A percentile compares a stretch with the other conserved stretches of the same genome.
phyloP scores from a whole-genome alignment of 2,113 vertebrate species.

The Desmodus rotundus region DNA sequence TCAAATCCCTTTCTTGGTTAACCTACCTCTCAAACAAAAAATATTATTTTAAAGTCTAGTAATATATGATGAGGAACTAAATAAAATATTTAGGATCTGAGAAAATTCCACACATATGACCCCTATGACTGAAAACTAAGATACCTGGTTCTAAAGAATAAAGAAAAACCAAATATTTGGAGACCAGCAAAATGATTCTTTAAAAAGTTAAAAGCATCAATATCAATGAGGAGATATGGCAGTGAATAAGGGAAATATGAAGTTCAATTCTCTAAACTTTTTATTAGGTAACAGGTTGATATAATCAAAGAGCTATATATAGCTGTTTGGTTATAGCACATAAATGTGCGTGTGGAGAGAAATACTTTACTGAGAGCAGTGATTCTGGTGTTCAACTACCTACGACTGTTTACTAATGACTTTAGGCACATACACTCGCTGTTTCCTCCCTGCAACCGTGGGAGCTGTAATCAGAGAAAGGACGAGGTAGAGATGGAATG shows the following conservation, averaged over 20 bases:
- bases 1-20: conserved; percentile 63
- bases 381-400: not conserved
- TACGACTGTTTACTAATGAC: not conserved
- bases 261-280: not conserved
- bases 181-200: conserved; percentile 27
- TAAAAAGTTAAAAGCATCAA: not conserved
- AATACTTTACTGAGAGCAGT: not conserved
- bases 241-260: not conserved
- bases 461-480: not conserved
- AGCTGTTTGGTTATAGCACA: too few relatives aligned
- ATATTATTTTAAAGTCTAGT: conserved; percentile 49
- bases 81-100: conserved; percentile 52
- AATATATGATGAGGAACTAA: conserved; percentile 57
- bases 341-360: not conserved
- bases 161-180: conserved; percentile 33
- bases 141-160: conserved; percentile 35
- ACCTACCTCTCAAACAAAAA: conserved; percentile 51
- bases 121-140: conserved; percentile 6
- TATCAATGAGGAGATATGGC: not conserved
- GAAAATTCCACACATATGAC: conserved; percentile 28
- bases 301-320: not conserved
- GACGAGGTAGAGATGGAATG: not conserved
- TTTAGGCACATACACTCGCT: not conserved
- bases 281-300: not conserved
- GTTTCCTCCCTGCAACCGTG: not conserved